Evolutionary conservation across 2,888 invertebrate genomes (phyloP), one percentile per base, ranked within the genome.

Genomic region (Erannis defoliaria): DNA sequence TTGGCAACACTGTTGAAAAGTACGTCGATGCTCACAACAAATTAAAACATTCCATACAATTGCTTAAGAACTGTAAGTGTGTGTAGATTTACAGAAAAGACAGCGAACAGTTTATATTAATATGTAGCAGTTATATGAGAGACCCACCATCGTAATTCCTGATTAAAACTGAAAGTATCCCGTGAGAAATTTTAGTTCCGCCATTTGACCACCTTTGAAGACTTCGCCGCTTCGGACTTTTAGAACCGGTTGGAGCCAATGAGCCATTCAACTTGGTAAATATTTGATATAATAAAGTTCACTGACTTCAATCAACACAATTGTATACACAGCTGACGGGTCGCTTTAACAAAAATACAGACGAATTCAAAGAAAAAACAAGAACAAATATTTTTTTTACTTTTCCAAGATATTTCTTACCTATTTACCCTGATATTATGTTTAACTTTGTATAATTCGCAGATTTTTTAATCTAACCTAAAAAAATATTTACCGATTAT

Each of bases 191-290:
- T n/a, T 26, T 45, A 45, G 43, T 45, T 45, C 16, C 10, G 8
- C 9, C 10, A 23, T 45, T 26, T 26, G 14, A 9, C 16, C 14
- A 12, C 5, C 16, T 26, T 1, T 14, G 1, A 10, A 26, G 14
- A 14, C 9, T 45, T 26, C 8, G 43, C 9, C 40, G 10, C 14
- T 19, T 8, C 12, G 38, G 14, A 16, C 29, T 10, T 45, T 46
- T 31, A 29, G 48, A 49, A 67, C 67, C 62, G 60, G 64, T 65
- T 35, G 35, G 19, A 3, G 19, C 48, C 43, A 57, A 66, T 50
- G 51, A 62, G 56, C 18, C 64, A 60, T 66, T 55, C 56, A 56
- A 61, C 61, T 66, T 60, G 51, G 43, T 60, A 60, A 64, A 62
- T 55, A 50, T 59, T 59, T 55, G 55, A 38, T 51, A 6, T n/a